Base-by-base conservation (phyloP, 2,888 invertebrate genomes). In the Amphipyra berbera region DNA sequence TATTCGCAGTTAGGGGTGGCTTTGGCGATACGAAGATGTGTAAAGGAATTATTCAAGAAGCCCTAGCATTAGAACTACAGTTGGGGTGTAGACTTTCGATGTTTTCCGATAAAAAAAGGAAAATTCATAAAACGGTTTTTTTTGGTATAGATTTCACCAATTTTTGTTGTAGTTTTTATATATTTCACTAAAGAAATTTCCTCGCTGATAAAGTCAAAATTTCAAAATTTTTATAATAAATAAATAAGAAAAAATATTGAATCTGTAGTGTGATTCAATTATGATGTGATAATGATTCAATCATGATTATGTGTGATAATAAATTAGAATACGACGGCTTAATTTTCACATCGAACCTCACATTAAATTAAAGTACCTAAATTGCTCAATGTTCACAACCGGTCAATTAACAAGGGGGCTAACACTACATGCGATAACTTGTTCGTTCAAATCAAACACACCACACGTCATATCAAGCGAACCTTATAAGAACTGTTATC, bases 1-100 rank as follows among this genome's bases (percentile, higher is more conserved):
- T 93, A 93, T 93, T 88, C 87, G 81, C 84, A 79, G 87, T 88
- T 87, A 84, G 87, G 72, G 87, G 87, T 81, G 78, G 82, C 81
- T 82, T 83, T 80, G 82, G 79, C 80, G 69, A 81, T 84, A 79
- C 83, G 81, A 81, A 86, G 84, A 86, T 82, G 75, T 86, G 86
- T 84, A 79, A 83, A 85, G 84, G 86, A 87, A 87, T 86, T 87
- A 87, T 87, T 85, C 82, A 88, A 88, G 82, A 84, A 77, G 64
- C 59, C 66, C 63, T 78, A 74, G 74, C 61, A 46, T 74, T 74
- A 62, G 55, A 72, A 48, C 65, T 68, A 30, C 57, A 41, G 40
- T 55, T 44, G 61, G 60, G 47, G 53, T 49, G 57, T 41, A 42
- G 50, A 48, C 44, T 54, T 64, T 62, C 45, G 57, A 56, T 53